Conservation (phyloP, 1,140 invertebrate genomes). For the Heliothis virescens region DNA sequence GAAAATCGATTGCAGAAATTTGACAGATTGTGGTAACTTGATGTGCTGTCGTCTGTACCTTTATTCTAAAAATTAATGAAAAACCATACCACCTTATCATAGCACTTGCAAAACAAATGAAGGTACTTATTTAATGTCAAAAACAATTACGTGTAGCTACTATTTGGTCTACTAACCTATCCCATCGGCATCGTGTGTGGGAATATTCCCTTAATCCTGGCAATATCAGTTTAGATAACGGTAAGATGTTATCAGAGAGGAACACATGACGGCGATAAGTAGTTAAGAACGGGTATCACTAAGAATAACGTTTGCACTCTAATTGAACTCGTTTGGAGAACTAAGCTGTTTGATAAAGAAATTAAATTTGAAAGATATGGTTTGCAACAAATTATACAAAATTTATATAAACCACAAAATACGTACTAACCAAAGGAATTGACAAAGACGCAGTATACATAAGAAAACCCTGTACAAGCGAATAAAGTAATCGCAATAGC, state of each 20-base stretch:
- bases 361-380: neutral
- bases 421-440: no score
- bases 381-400: neutral
- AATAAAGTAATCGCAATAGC: neutral
- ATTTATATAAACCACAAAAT: neutral
- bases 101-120: no score
- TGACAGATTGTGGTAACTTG: no score
- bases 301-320: neutral
- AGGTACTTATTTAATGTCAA: no score
- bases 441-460: no score
- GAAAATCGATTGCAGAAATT: no score
- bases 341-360: neutral
- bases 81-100: no score
- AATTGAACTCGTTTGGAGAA: constrained; percentile 21
- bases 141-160: no score
- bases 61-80: no score
- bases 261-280: constrained; percentile 10
- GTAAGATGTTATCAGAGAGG: constrained; percentile 12
- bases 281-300: neutral
- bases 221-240: constrained; percentile 30
- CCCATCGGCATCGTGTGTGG: neutral
- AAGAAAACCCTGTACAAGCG: neutral
- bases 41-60: no score
- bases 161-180: no score
- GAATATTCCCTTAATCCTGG: constrained; percentile 2